Conservation (phyloP, 2,113 vertebrate genomes). For the Poeciliopsis retropinna region DNA sequence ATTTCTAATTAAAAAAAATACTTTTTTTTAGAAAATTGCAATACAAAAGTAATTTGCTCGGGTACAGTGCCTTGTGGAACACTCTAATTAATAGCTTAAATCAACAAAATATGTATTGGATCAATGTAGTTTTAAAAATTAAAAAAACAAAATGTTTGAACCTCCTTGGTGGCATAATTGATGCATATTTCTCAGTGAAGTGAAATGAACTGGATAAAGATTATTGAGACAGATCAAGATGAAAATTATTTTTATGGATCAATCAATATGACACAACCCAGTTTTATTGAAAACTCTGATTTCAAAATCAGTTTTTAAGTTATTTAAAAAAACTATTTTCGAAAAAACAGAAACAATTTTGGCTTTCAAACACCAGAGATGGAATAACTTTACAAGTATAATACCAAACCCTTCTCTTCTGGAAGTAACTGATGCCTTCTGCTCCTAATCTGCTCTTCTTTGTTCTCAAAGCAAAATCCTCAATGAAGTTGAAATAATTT, state of each 20-base stretch:
- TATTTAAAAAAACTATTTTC: not conserved
- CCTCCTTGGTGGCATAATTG: not conserved
- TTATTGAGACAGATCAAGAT: not conserved
- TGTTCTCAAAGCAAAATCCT: conserved; percentile 45
- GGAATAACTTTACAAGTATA: conserved; percentile 2
- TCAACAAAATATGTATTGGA: too few relatives aligned
- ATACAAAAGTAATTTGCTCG: too few relatives aligned
- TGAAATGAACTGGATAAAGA: not conserved
- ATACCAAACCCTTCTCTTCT: conserved; percentile 21
- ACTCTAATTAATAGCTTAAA: too few relatives aligned
- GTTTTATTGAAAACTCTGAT: not conserved
- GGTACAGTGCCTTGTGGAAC: too few relatives aligned
- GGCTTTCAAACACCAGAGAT: not conserved
- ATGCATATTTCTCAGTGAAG: not conserved
- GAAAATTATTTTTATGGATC: not conserved
- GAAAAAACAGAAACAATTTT: not conserved
- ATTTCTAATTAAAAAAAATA: too few relatives aligned
- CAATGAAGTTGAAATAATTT: conserved; percentile 38
- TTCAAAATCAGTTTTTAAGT: not conserved
- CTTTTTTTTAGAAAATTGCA: too few relatives aligned
- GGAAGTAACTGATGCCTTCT: conserved; percentile 33
- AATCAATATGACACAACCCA: not conserved
- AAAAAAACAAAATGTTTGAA: too few relatives aligned
- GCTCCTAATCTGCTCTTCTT: conserved; percentile 28
- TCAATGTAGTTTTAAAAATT: too few relatives aligned